Percentiles rank a stretch among this genome's conserved stretches.
phyloP scores from a whole-genome alignment of 1,140 invertebrate species.

The Papilio aristodemus region DNA sequence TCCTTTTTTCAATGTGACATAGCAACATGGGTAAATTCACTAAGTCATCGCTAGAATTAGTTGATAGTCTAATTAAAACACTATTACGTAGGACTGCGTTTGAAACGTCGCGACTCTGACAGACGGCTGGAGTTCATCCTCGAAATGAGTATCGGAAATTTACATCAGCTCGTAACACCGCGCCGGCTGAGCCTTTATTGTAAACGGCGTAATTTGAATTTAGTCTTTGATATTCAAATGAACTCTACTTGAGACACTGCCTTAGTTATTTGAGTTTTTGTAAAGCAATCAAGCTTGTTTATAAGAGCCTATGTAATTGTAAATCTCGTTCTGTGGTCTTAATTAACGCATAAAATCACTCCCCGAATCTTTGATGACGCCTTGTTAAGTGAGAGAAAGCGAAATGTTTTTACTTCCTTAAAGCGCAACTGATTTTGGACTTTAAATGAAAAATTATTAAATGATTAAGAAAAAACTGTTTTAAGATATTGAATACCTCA shows the following conservation, averaged over 20 bases:
- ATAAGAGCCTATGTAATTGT: slow-evolving; percentile 76
- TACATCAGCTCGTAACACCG: slow-evolving; percentile 78
- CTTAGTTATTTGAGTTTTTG: slow-evolving; percentile 81
- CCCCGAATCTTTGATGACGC: slow-evolving; percentile 51
- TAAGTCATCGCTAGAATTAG: neutral
- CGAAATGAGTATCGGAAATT: slow-evolving; percentile 80
- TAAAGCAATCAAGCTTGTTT: slow-evolving; percentile 81
- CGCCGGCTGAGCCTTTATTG: slow-evolving; percentile 77
- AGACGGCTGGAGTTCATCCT: slow-evolving; percentile 74
- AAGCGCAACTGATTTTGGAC: neutral
- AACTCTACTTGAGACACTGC: slow-evolving; percentile 79
- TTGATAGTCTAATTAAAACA: slow-evolving; percentile 33
- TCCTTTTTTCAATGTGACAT: neutral
- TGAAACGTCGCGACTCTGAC: slow-evolving; percentile 59
- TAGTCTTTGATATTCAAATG: slow-evolving; percentile 80
- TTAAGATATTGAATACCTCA: too few species aligned
- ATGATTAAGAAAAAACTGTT: neutral
- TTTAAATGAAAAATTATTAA: too few species aligned
- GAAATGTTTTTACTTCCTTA: slow-evolving; percentile 11
- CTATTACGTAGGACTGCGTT: slow-evolving; percentile 53
- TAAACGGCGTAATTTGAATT: slow-evolving; percentile 80
- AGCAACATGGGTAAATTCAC: neutral
- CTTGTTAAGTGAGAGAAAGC: slow-evolving; percentile 38
- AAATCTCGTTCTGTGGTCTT: slow-evolving; percentile 75
- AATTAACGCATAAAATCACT: slow-evolving; percentile 75